These are phyloP conservation scores for Polyommatus icarus DNA, from an alignment of 2,888 invertebrate genomes.

Conservation along the genomic window DNA sequence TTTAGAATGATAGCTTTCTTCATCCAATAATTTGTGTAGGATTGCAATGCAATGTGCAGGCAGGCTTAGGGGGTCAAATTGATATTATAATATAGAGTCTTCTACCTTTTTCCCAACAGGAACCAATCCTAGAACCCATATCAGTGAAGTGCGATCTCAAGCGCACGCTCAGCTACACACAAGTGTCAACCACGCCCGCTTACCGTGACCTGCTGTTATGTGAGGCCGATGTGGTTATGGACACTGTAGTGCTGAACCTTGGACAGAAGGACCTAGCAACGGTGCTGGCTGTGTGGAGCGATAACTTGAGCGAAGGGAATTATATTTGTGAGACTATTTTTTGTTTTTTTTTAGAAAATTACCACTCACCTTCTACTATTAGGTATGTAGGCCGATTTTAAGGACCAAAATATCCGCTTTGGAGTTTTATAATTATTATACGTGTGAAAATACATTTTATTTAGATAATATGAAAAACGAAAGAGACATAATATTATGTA, in stretches of 20 bases:
- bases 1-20: no score
- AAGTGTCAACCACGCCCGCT: constrained; percentile 45
- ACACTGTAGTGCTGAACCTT: constrained; percentile 83
- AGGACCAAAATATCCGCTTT: no score
- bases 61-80: no score
- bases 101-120: constrained; percentile 61
- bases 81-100: no score
- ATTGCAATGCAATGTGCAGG: background rate
- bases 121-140: constrained; percentile 88
- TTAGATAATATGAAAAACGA: no score
- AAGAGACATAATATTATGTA: no score
- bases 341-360: no score
- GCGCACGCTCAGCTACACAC: constrained; percentile 68
- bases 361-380: no score
- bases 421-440: no score
- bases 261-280: constrained; percentile 88
- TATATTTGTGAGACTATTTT: constrained; percentile 64
- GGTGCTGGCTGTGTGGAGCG: constrained; percentile 85
- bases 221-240: constrained; percentile 84
- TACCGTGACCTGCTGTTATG: constrained; percentile 70
- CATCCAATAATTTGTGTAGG: background rate
- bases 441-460: no score
- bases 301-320: constrained; percentile 84
- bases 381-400: no score
- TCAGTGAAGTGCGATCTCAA: constrained; percentile 87